phyloP scores from a whole-genome alignment of 2,888 invertebrate genomes.

The Globia sparganii region DNA sequence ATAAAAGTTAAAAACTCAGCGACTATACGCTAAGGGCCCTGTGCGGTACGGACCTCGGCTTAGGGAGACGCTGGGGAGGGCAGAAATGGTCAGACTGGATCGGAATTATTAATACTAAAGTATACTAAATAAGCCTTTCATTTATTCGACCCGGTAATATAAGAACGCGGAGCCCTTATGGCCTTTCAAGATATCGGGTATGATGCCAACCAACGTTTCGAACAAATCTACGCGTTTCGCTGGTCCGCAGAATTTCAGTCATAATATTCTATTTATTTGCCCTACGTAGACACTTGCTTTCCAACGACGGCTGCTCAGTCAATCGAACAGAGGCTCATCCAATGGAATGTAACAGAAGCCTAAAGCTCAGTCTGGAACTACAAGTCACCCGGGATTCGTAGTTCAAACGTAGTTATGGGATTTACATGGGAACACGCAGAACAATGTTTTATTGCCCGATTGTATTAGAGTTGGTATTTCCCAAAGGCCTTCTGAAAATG shows the following conservation, averaged over 20 bases:
- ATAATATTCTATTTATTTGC: conserved; percentile 44
- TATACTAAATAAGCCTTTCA: background rate
- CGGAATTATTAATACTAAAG: background rate
- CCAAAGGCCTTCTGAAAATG: conserved; percentile 80
- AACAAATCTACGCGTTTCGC: background rate
- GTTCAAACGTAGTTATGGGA: conserved; percentile 83
- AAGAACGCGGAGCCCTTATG: background rate
- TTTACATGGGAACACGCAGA: conserved; percentile 84
- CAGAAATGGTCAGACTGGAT: background rate
- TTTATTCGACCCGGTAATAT: background rate
- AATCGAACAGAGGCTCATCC: conserved; percentile 43
- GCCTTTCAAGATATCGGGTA: background rate
- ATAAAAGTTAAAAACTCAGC: background rate
- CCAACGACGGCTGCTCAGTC: conserved; percentile 37
- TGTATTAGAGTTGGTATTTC: conserved; percentile 86
- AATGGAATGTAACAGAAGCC: conserved; percentile 56
- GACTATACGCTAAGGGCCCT: background rate
- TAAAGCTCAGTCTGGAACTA: conserved; percentile 70
- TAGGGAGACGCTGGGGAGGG: background rate
- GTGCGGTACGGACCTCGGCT: too few species aligned
- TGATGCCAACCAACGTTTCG: background rate
- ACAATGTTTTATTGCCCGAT: conserved; percentile 83
- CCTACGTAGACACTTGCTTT: conserved; percentile 10
- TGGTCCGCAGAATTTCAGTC: conserved; percentile 8
- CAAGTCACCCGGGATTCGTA: conserved; percentile 76